Base-by-base conservation (phyloP, 2,797 vertebrate genomes). In the Pseudochaenichthys georgianus region DNA sequence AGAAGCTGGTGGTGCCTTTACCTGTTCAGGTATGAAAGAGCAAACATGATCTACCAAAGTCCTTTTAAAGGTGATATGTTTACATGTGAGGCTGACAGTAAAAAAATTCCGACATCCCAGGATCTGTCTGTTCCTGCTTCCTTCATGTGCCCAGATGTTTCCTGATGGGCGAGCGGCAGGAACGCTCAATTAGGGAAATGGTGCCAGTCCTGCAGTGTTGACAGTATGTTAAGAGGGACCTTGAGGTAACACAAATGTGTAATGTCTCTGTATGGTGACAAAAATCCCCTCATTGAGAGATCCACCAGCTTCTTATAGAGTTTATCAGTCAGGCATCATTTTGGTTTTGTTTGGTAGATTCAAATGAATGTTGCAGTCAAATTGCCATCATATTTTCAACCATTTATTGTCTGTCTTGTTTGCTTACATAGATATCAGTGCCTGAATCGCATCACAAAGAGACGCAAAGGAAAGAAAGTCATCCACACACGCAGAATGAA, bases 141-240 rank as follows among this genome's bases (percentile, higher is more conserved):
- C 89, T 81, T 60, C 77, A 62, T 80, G 80, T 72, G 77, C 81
- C 90, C 93, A 94, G 93, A 93, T 95, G 94, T 93, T 94, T 94
- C 93, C 94, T 93, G 91, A 85, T 75, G 75, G 69, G 75, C 73
- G 75, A 85, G 73, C 70, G 72, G 72, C 73, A 75, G 82, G 84
- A 89, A 87, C 60, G 51, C 77, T 68, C 47, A 63, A 78, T 86
- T 80, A 82, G 80, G 85, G 76, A 77, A 87, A 72, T 59, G 54
- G 62, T 88, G 81, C 73, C 84, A 76, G 70, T 78, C 41, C 19
- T 23, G 50, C 76, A 45, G 77, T 78, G 88, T 84, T 91, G 89
- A 92, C 84, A 73, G 69, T 71, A 43, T 66, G 16, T 87, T 72
- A 59, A 77, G 54, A 71, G 45, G 58, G 70, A 78, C 85, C 75